These are phyloP conservation scores for Antennarius maculatus DNA, from an alignment of 2,797 vertebrate genomes.

Conservation along the genomic window DNA sequence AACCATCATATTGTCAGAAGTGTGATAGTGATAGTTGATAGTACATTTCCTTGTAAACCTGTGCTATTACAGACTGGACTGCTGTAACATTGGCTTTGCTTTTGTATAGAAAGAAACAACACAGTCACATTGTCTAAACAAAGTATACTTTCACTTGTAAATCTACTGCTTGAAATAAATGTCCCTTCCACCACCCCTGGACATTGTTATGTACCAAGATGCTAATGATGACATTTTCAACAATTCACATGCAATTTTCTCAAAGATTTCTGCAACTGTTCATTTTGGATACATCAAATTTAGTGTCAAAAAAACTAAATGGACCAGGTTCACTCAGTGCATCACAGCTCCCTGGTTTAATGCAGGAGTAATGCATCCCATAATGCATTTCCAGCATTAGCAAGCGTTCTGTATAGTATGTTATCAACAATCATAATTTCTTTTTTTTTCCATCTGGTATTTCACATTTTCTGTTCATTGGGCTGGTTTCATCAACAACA, in stretches of 20 bases:
- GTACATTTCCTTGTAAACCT: slow-evolving; percentile 43
- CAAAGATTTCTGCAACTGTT: slow-evolving; percentile 14
- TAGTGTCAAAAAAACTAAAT: neutral
- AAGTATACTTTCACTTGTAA: slow-evolving; percentile 45
- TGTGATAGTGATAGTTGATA: neutral
- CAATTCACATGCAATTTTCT: slow-evolving; percentile 54
- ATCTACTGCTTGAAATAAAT: slow-evolving; percentile 5
- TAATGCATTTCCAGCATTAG: neutral
- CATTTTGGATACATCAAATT: slow-evolving; percentile 4
- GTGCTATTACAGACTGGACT: slow-evolving; percentile 32
- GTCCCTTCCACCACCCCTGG: neutral
- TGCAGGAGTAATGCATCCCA: neutral
- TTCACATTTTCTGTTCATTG: neutral
- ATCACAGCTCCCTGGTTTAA: neutral
- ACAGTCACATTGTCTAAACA: slow-evolving; percentile 45
- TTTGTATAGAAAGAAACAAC: slow-evolving; percentile 33
- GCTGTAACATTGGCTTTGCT: slow-evolving; percentile 30
- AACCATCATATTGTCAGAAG: slow-evolving; percentile 7
- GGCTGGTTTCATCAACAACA: slow-evolving; percentile 63
- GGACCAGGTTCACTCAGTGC: neutral
- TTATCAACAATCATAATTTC: neutral
- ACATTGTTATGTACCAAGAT: slow-evolving; percentile 25
- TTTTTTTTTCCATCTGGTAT: neutral
- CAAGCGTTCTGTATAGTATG: neutral
- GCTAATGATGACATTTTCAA: slow-evolving; percentile 15